phyloP scores from a whole-genome alignment of 2,797 vertebrate species.

The Decapterus maruadsi region DNA sequence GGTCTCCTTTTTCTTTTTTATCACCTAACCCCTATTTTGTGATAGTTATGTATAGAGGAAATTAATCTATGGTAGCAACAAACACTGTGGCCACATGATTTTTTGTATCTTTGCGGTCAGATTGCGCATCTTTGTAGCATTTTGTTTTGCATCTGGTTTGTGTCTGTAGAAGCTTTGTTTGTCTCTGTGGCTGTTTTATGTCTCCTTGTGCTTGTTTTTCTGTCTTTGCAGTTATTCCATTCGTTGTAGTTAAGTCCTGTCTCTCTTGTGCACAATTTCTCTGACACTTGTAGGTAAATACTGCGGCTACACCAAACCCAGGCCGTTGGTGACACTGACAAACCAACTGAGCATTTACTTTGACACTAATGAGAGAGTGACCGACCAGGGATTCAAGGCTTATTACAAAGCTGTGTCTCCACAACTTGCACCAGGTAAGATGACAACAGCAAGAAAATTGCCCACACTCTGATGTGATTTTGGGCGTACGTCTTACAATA shows the following conservation, averaged over 20 bases:
- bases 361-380: conserved; percentile 79
- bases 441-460: conserved; percentile 31
- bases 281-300: conserved; percentile 78
- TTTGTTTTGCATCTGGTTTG: background rate
- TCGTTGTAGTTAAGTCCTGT: background rate
- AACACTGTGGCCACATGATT: background rate
- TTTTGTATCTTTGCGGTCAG: background rate
- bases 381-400: conserved; percentile 85
- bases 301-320: conserved; percentile 80
- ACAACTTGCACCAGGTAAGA: conserved; percentile 72
- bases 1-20: background rate
- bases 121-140: background rate
- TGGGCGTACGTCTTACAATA: conserved; percentile 28
- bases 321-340: conserved; percentile 79
- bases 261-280: background rate
- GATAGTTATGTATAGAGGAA: background rate
- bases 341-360: conserved; percentile 83
- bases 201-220: background rate
- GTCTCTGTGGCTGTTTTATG: background rate
- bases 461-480: conserved; percentile 21
- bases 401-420: conserved; percentile 80
- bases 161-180: too few species aligned
- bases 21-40: background rate
- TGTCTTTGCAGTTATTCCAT: background rate
- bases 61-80: background rate